Conservation (phyloP, 2,113 vertebrate species). For the Regulus satrapa region DNA sequence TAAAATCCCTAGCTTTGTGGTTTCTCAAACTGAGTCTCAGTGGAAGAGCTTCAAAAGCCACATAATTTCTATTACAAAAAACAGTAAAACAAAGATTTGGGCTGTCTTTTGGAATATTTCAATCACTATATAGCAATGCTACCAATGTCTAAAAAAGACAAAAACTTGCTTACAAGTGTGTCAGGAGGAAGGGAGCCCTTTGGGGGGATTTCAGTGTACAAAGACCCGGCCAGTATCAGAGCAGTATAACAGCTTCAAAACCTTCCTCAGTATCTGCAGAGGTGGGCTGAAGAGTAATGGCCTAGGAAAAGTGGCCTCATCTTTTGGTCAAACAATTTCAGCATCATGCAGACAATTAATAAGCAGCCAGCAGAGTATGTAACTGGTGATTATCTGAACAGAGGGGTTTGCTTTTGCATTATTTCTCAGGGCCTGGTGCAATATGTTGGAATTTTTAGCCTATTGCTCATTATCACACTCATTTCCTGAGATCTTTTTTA, state of each 20-base stretch:
- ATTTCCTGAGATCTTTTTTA: conserved; percentile 25
- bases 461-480: conserved; percentile 34
- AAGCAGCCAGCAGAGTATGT: conserved; percentile 30
- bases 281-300: not conserved
- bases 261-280: not conserved
- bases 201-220: not conserved
- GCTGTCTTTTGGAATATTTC: not conserved
- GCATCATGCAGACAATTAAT: conserved; percentile 33
- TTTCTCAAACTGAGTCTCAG: conserved; percentile 23
- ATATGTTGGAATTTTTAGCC: conserved; percentile 41
- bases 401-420: conserved; percentile 26
- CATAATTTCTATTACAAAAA: conserved; percentile 33
- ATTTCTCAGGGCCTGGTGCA: conserved; percentile 31
- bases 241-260: not conserved
- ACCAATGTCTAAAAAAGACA: not conserved
- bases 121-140: not conserved
- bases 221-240: not conserved
- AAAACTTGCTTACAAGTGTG: not conserved
- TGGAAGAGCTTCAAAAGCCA: conserved; percentile 37
- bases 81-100: conserved; percentile 37
- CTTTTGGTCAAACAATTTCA: conserved; percentile 18
- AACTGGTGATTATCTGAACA: conserved; percentile 35
- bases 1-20: conserved; percentile 51
- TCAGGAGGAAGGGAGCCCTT: not conserved
- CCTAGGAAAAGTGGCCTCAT: not conserved